These are phyloP conservation scores for Heterodera filipjevi DNA, from an alignment of 2,888 invertebrate genomes.

Conservation along the genomic window DNA sequence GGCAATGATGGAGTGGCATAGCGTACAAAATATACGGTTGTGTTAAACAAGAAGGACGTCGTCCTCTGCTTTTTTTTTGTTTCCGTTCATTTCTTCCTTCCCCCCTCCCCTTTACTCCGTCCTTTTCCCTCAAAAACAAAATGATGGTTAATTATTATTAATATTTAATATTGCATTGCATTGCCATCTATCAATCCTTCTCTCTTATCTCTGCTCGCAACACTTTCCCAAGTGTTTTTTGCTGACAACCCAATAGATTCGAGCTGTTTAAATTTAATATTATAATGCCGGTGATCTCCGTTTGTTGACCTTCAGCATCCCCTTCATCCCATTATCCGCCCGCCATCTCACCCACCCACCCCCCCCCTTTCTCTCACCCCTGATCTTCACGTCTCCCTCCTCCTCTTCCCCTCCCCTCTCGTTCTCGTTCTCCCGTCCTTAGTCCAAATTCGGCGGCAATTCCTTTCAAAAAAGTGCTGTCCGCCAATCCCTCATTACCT, in stretches of 20 bases:
- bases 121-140: background rate
- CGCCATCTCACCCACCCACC: background rate
- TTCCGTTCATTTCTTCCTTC: too few relatives aligned
- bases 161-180: too few relatives aligned
- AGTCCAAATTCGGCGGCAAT: background rate
- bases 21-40: too few relatives aligned
- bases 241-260: background rate
- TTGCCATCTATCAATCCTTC: constrained; percentile 5
- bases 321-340: background rate
- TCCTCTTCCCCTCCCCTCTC: background rate
- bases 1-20: too few relatives aligned
- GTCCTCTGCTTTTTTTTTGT: too few relatives aligned
- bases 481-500: background rate
- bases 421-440: background rate
- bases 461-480: background rate
- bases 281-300: background rate
- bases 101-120: background rate
- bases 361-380: background rate
- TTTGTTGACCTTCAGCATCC: background rate
- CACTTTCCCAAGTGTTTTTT: constrained; percentile 4
- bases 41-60: too few relatives aligned
- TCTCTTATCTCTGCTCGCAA: constrained; percentile 22
- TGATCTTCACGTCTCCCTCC: background rate
- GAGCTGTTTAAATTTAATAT: constrained; percentile 1
- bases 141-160: too few relatives aligned